Evolutionary conservation across 35 echinoderm and acorn worm genomes (phyloP).

Genomic region (Ophiothrix spiculata): DNA sequence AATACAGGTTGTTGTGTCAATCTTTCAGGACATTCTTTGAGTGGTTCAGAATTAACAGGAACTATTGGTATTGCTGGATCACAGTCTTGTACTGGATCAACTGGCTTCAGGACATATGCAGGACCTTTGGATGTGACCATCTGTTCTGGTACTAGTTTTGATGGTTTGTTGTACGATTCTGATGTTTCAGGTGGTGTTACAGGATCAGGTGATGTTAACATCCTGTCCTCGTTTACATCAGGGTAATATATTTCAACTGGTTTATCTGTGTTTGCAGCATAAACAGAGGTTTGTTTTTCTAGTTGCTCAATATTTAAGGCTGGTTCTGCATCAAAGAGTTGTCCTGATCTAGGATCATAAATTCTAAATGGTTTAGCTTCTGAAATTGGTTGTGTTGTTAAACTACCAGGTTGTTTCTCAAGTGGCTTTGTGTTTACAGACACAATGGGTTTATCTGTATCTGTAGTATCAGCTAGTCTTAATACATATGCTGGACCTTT

Average conservation of each 20-base stretch:
- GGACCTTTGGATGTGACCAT: constrained; percentile 40
- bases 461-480: neutral
- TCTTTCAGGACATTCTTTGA: neutral
- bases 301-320: neutral
- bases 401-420: neutral
- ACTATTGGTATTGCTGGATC: neutral
- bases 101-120: constrained; percentile 28
- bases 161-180: neutral
- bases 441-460: neutral
- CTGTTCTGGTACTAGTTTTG: neutral
- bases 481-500: constrained; percentile 56
- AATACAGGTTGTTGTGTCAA: neutral
- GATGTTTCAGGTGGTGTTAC: neutral
- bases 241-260: constrained; percentile 15
- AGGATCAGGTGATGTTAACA: constrained; percentile 36
- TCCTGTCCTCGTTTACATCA: neutral
- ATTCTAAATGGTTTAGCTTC: neutral
- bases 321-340: neutral
- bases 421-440: neutral
- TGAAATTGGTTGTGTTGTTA: neutral
- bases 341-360: neutral
- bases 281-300: neutral
- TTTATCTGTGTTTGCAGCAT: constrained; percentile 14
- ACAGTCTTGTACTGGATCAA: neutral
- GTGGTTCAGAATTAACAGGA: constrained; percentile 19